A percentile compares a stretch with the other conserved stretches of the same genome.
Conservation (phyloP, 2,113 vertebrate genomes). For the Eretmochelys imbricata region DNA sequence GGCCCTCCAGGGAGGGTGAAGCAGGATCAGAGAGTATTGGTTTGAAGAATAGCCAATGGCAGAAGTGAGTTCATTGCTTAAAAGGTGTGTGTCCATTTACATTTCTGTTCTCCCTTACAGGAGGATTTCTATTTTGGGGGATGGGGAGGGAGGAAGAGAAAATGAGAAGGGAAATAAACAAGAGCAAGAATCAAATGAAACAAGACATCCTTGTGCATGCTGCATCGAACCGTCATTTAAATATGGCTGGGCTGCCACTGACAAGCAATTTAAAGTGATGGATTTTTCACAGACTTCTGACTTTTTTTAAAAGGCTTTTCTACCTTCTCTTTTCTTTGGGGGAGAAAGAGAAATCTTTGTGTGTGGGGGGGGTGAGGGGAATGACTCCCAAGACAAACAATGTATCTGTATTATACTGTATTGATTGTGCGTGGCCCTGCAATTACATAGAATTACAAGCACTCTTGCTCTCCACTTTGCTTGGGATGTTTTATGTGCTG, state of each 20-base stretch:
- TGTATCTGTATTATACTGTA: background rate
- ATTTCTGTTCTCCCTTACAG: background rate
- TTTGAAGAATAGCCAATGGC: background rate
- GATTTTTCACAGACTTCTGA: constrained; percentile 4
- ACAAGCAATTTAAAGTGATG: background rate
- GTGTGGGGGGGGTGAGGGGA: background rate
- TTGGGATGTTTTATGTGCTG: background rate
- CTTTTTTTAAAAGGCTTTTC: background rate
- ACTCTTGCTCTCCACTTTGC: constrained; percentile 44
- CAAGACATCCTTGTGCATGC: background rate
- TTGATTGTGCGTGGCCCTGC: background rate
- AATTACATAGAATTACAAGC: constrained; percentile 15
- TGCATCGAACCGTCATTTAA: constrained; percentile 23
- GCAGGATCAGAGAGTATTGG: background rate
- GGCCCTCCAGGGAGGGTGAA: background rate
- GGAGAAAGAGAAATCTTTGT: background rate
- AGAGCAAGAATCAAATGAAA: background rate
- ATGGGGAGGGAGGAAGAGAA: background rate
- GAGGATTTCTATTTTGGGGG: background rate
- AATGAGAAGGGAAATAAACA: background rate
- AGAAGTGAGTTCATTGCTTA: background rate
- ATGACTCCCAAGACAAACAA: background rate
- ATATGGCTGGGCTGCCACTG: background rate
- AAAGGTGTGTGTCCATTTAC: background rate
- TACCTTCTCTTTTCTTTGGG: background rate